Base-by-base conservation (phyloP, 2,797 vertebrate genomes). In the Sebastes matsubarae region DNA sequence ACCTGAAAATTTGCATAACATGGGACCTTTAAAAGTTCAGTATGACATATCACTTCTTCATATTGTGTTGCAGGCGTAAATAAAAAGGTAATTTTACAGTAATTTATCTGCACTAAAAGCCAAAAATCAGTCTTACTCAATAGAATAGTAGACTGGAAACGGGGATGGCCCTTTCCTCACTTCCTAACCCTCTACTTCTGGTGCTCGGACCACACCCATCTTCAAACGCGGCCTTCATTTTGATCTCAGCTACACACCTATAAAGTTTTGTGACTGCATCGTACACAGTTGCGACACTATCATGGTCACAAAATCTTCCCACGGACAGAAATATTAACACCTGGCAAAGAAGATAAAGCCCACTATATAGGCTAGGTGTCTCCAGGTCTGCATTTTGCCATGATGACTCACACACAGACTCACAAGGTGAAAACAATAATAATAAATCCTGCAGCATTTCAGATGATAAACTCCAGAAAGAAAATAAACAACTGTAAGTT, bases 61-160 rank as follows among this genome's bases (percentile, higher is more conserved):
- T 14, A 55, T 60, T 42, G 69, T 67, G 69, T 67, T 55, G 32
- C 66, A 36, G 36, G 46, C 18, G 29, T 30, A 36, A 77, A 74
- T 42, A 67, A 83, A 74, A 78, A 64, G 13, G 34, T 68, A 3
- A 46, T 36, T 50, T 70, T 57, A 57, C 25, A 67, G 66, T 16
- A 52, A 57, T 2, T 50, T 0, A 46, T 46, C 16, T 46, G 13
- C 42, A 46, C 14, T 18, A 50, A 50, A 50, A 50, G 4, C 6
- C 46, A 50, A 18, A 50, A 50, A 50, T 50, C 18, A 20, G 18
- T 20, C 46, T 50, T 10, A n/a, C 6, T 30, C 32, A 16, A 18
- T 5, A 24, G 24, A 66, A 67, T 29, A 66, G 57, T 61, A 38
- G 13, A 38, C 13, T 38, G 36, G 36, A 38, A 38, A 38, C 5